Evolutionary conservation across 2,888 invertebrate genomes (phyloP).

Genomic region (Drosophila macrospina): DNA sequence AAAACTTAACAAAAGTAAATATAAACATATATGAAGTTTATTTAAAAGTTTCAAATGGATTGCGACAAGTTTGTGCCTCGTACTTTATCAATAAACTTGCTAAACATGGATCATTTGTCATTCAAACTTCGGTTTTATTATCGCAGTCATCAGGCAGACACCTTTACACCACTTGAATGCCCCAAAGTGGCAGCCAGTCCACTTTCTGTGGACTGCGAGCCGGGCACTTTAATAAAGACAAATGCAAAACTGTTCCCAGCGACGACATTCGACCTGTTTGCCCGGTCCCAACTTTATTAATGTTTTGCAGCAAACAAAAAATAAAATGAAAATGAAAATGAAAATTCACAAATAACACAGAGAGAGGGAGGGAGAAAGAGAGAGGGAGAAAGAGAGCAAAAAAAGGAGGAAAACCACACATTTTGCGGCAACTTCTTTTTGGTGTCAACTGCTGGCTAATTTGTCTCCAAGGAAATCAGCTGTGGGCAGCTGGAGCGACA

Average conservation of each 20-base stretch:
- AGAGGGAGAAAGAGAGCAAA: background rate
- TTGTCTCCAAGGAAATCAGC: slow-evolving; percentile 78
- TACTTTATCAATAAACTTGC: slow-evolving; percentile 27
- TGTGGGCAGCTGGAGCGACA: slow-evolving; percentile 49
- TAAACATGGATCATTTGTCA: slow-evolving; percentile 21
- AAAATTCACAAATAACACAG: slow-evolving; percentile 17
- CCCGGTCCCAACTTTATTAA: slow-evolving; percentile 60
- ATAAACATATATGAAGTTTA: slow-evolving; percentile 5
- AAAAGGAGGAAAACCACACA: slow-evolving; percentile 38
- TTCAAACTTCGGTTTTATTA: slow-evolving; percentile 19
- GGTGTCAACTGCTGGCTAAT: slow-evolving; percentile 73
- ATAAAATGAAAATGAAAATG: slow-evolving; percentile 17
- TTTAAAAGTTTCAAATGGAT: slow-evolving; percentile 22
- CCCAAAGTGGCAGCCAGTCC: slow-evolving; percentile 16
- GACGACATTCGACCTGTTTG: slow-evolving; percentile 41
- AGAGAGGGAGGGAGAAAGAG: no score
- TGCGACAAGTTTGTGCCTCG: slow-evolving; percentile 16
- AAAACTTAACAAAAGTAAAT: no score
- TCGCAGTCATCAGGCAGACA: slow-evolving; percentile 32
- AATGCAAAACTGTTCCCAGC: slow-evolving; percentile 60
- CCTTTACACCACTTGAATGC: slow-evolving; percentile 27
- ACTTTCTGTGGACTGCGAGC: no score
- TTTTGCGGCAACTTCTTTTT: slow-evolving; percentile 40
- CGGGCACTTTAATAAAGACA: slow-evolving; percentile 60
- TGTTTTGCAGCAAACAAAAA: slow-evolving; percentile 43